Evolutionary conservation across 2,888 invertebrate species (phyloP), one percentile per base, ranked within the genome.

Genomic region (Ophion slaviceki): DNA sequence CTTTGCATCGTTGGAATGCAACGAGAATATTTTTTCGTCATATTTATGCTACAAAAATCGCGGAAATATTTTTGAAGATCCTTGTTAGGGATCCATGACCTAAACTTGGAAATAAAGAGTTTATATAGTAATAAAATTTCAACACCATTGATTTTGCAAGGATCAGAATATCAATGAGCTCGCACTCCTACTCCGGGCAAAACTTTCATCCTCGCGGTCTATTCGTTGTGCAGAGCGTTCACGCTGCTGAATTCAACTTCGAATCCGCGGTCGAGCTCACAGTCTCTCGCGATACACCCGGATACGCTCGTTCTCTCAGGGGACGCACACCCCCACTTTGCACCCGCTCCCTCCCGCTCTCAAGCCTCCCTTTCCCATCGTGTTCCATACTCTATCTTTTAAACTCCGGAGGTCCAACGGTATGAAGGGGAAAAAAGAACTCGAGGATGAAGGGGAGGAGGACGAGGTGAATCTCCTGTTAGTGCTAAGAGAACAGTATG

Each of bases 231-330:
- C 17, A 40, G 32, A 36, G 59, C 40, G 72, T 14, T 64, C 40
- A 59, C 20, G 11, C 64, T 40, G 80, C 24, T 32, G 66, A 66
- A 53, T 71, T 59, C 64, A 66, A 57, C 53, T 66, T 72, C 53
- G 17, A 80, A 64, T 62, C 53, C 62, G 40, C 57, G 66, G 28
- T 77, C 40, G 68, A 75, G 71, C 84, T 80, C 70, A 7, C 62
- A 64, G 76, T 87, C 86, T 88, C 87, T 59, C 79, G 83, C 86
- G 88, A 89, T 90, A 89, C 91, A 92, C 92, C 92, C 92, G 92
- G 92, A 92, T 92, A 91, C 91, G 89, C 90, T 90, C 89, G 84
- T 84, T 81, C 86, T 77, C 72, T 68, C 53, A 86, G 83, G 86
- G 87, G 80, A 80, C 86, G 78, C 80, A 77, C 80, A 64, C 72